Evolutionary conservation across 1,140 invertebrate genomes (phyloP).

Genomic region (Drosophila repleta): DNA sequence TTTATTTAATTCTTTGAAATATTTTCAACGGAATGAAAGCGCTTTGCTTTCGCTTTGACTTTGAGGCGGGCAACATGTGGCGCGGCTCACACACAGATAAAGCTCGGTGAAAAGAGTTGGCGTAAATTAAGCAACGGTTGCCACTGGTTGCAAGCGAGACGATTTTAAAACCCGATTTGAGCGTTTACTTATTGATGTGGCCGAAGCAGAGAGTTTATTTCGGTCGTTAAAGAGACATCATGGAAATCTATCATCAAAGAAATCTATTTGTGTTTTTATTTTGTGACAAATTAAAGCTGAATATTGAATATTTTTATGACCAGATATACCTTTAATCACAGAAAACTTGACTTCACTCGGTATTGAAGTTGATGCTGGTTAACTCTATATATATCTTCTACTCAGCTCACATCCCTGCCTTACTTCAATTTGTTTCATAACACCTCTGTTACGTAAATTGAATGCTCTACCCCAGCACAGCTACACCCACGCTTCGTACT

Average conservation of each 20-base stretch:
- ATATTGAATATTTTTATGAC: no score
- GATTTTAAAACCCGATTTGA: background rate
- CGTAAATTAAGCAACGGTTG: conserved; percentile 2
- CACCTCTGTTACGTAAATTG: conserved; percentile 58
- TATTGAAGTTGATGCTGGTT: no score
- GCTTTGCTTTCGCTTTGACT: conserved; percentile 19
- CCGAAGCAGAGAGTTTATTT: background rate
- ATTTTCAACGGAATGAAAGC: conserved; percentile 2
- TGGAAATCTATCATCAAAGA: no score
- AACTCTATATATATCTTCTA: no score
- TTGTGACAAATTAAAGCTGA: no score
- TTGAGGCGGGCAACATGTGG: conserved; percentile 32
- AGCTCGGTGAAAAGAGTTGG: background rate
- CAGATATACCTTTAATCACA: no score
- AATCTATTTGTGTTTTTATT: no score
- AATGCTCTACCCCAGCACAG: conserved; percentile 28
- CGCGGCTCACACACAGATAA: conserved; percentile 27
- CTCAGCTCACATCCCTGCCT: no score
- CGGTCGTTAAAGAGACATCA: background rate
- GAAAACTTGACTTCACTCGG: no score
- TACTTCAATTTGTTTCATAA: no score
- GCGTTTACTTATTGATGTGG: conserved; percentile 1
- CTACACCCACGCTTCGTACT: background rate
- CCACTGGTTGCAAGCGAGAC: background rate
- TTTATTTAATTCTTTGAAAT: conserved; percentile 26